Percentiles rank a stretch among this genome's conserved stretches.
phyloP scores from a whole-genome alignment of 2,797 vertebrate species.

The Clarias laeviceps region DNA sequence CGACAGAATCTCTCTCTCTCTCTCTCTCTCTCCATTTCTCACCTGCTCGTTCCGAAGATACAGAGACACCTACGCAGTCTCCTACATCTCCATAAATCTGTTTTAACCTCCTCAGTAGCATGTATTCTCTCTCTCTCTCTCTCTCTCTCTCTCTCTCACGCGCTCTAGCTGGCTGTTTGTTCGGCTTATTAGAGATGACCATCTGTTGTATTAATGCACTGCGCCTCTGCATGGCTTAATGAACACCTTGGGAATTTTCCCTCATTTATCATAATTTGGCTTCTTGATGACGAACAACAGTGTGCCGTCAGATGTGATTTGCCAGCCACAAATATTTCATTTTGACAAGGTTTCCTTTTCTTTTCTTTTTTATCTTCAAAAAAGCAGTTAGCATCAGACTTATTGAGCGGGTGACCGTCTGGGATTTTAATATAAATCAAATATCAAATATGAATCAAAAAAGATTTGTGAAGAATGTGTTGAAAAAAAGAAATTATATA shows the following conservation, averaged over 20 bases:
- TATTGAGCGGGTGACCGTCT: background rate
- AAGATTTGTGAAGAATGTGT: background rate
- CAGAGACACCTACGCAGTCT: constrained; percentile 65
- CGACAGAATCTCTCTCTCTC: constrained; percentile 45
- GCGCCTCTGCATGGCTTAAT: constrained; percentile 62
- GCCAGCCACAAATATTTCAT: constrained; percentile 24
- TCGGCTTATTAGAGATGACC: constrained; percentile 66
- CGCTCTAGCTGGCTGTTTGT: constrained; percentile 41
- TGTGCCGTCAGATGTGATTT: constrained; percentile 35
- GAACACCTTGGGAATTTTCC: constrained; percentile 60
- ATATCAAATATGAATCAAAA: background rate
- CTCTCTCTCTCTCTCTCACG: constrained; percentile 55
- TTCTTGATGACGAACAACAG: constrained; percentile 46
- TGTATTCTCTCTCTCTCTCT: constrained; percentile 59
- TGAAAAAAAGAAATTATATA: background rate
- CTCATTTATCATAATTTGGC: constrained; percentile 58
- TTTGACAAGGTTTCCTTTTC: background rate
- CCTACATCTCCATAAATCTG: constrained; percentile 64
- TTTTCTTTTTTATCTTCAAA: background rate
- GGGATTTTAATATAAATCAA: background rate
- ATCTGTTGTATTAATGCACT: constrained; percentile 68
- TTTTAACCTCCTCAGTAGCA: constrained; percentile 33
- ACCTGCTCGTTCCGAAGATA: constrained; percentile 55
- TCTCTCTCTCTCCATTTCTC: constrained; percentile 50
- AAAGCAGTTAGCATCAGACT: background rate